Conservation (phyloP, 1,140 invertebrate genomes). For the Micrasema longulum region DNA sequence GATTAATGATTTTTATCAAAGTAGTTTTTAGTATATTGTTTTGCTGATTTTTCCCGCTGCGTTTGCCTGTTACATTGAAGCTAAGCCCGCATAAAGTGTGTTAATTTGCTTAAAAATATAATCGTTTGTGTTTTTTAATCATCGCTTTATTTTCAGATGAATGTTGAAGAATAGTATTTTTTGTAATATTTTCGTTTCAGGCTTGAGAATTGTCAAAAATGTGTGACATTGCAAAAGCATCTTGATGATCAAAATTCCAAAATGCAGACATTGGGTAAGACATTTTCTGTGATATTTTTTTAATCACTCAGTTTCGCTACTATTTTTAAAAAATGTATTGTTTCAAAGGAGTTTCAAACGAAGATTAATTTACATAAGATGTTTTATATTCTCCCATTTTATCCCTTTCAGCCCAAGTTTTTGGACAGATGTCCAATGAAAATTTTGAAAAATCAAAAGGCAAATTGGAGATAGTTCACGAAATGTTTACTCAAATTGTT, state of each 20-base stretch:
- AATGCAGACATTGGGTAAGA: conserved; percentile 42
- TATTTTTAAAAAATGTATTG: neutral
- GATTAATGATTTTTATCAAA: too few species aligned
- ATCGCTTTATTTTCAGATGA: too few species aligned
- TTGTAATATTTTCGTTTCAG: conserved; percentile 35
- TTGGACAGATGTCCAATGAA: conserved; percentile 30
- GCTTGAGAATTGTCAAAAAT: conserved; percentile 41
- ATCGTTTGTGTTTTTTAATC: too few species aligned
- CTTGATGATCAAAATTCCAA: conserved; percentile 39
- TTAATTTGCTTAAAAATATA: too few species aligned
- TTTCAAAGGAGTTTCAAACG: too few species aligned
- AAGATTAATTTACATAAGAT: too few species aligned
- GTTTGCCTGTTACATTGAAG: too few species aligned
- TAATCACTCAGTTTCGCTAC: neutral
- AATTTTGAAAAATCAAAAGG: conserved; percentile 19
- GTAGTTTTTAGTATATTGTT: too few species aligned
- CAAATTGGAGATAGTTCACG: conserved; percentile 37
- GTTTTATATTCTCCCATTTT: neutral
- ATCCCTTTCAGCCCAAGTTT: conserved; percentile 31
- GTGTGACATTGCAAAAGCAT: conserved; percentile 28
- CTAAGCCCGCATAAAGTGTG: too few species aligned
- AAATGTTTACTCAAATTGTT: conserved; percentile 43
- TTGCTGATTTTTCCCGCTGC: too few species aligned
- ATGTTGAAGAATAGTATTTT: too few species aligned
- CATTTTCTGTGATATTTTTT: conserved; percentile 1